Base-by-base conservation (phyloP, 2,888 invertebrate species). In the Euphydryas editha region DNA sequence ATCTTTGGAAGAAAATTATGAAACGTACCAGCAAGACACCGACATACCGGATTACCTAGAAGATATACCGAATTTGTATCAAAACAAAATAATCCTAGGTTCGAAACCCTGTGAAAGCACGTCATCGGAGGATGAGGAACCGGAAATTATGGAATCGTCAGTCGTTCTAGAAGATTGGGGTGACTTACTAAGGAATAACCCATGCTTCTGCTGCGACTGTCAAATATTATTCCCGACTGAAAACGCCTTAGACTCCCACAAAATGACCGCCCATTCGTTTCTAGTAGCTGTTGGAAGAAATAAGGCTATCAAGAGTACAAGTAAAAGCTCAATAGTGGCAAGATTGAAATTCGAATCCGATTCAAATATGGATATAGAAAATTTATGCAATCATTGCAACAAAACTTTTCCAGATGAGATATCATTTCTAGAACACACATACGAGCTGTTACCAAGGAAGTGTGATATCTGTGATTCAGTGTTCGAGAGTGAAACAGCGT, bases 281-380 rank as follows among this genome's bases (percentile, higher is more conserved):
- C 61, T 75, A 0, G 67, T 73, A 0, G 71, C 72, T 3, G 68
- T 71, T 0, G 63, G 54, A 0, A 67, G 63, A 2, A 72, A 74
- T 6, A 73, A 63, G 59, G 73, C 72, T 8, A 21, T 70, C 1
- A 75, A 74, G 56, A 75, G 75, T 18, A 74, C 74, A 0, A 59
- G 67, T 0, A 73, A 72, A 51, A 56, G 62, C 8, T 44, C 68
- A 0, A 58, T 67, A n/a, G 21, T 54, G 0, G 64, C 64, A 2
- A 55, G 49, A 42, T 42, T 57, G n/a, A 46, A 37, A 10, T 66
- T 62, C 13, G 21, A 44, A 10, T 42, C 57, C 1, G 44, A 59
- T 20, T 17, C 18, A 0, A 11, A 18, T 0, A 18, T 18, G 18
- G 17, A 15, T 0, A 59, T 37, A 15, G 66, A 60, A 7, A 46